These are phyloP conservation scores for Lissocephala sabroskyi DNA, from an alignment of 2,888 invertebrate genomes.

Conservation along the genomic window DNA sequence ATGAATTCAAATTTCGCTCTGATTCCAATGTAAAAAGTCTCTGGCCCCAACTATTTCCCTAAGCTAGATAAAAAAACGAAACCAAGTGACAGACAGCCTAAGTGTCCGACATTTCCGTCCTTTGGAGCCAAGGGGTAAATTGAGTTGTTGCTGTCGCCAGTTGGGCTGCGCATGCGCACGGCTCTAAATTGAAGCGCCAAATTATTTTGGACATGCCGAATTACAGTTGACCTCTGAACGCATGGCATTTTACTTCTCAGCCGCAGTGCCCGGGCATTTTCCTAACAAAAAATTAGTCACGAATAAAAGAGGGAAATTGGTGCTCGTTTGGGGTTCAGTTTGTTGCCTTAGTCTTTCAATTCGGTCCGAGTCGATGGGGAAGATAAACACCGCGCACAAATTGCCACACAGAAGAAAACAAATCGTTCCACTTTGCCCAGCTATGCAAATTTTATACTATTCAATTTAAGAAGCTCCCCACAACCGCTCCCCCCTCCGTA, in stretches of 20 bases:
- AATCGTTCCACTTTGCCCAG: no score
- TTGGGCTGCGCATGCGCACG: neutral
- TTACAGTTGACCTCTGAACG: constrained; percentile 39
- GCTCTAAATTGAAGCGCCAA: constrained; percentile 49
- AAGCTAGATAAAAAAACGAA: no score
- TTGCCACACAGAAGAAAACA: no score
- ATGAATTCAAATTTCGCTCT: no score
- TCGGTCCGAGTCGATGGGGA: no score
- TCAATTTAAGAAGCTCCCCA: no score
- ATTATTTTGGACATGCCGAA: constrained; percentile 41
- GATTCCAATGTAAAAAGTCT: no score
- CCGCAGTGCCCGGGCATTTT: neutral
- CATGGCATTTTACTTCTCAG: constrained; percentile 15
- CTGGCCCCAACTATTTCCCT: no score
- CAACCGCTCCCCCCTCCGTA: neutral
- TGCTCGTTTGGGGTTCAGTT: constrained; percentile 25
- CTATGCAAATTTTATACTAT: no score
- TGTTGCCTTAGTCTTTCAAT: constrained; percentile 48
- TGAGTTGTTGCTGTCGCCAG: constrained; percentile 31
- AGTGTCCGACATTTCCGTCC: constrained; percentile 5
- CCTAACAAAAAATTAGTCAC: constrained; percentile 43
- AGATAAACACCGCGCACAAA: no score
- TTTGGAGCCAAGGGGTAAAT: constrained; percentile 28
- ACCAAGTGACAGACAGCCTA: constrained; percentile 4
- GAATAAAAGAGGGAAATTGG: constrained; percentile 39